Evolutionary conservation across 1,140 invertebrate genomes (phyloP), one percentile per base, ranked within the genome.

Genomic region (Cephus cinctus): DNA sequence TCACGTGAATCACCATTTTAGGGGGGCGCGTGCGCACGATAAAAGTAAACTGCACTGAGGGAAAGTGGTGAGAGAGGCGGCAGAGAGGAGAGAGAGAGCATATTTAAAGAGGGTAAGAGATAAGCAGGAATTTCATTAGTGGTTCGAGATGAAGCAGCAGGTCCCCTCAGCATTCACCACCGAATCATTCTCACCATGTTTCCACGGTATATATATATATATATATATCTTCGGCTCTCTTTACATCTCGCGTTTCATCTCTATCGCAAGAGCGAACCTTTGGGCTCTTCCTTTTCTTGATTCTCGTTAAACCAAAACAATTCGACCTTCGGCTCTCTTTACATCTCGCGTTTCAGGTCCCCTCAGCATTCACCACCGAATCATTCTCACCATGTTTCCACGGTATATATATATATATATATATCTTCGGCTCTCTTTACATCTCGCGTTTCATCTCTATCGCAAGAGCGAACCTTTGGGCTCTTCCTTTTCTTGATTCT

Each of bases 111-210:
- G n/a, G n/a, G n/a, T n/a, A n/a, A n/a, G 25, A 27, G 25, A 39
- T 47, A 56, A 43, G 36, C 45, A 56, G 54, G 54, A 56, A 56
- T 56, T 56, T 56, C 54, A 56, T 56, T 56, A 56, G 54, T 50
- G 54, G 54, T 56, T 56, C 50, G 50, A 52, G 50, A 56, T 52
- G 50, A 56, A 56, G 46, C 46, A 43, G 27, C 47, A 42, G 38
- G n/a, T n/a, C n/a, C 43, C 50, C 45, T 47, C 46, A 43, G 50
- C 47, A 56, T 52, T 43, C 50, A 50, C 45, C 20, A 32, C 25
- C n/a, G n/a, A n/a, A n/a, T n/a, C n/a, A n/a, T n/a, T n/a, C n/a
- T n/a, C n/a, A n/a, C n/a, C n/a, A n/a, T n/a, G n/a, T n/a, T n/a
- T n/a, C n/a, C n/a, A n/a, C n/a, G n/a, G n/a, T n/a, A n/a, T n/a